Conservation (phyloP, 2,888 invertebrate species). For the Microdon myrmicae region DNA sequence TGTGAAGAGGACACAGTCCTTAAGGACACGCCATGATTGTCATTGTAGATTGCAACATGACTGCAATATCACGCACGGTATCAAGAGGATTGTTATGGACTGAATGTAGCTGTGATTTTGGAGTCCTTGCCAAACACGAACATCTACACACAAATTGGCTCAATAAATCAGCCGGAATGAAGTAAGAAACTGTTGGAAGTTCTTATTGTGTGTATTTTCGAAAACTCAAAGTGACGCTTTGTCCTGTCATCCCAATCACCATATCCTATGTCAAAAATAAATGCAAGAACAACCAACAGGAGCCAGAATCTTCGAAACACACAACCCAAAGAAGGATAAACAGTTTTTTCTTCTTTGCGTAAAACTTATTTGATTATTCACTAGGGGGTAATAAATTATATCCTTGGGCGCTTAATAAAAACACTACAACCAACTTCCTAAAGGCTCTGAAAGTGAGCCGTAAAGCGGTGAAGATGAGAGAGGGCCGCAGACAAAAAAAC, state of each 20-base stretch:
- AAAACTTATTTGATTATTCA: constrained; percentile 53
- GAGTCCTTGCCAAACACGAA: constrained; percentile 25
- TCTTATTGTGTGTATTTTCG: constrained; percentile 38
- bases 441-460: no score
- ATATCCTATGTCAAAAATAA: constrained; percentile 10
- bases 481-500: constrained; percentile 4
- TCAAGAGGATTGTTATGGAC: no score
- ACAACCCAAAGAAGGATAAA: constrained; percentile 46
- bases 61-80: constrained; percentile 25
- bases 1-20: constrained; percentile 9
- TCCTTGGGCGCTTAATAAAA: constrained; percentile 51
- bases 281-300: constrained; percentile 10
- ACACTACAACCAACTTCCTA: constrained; percentile 35
- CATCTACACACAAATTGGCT: constrained; percentile 8
- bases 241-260: constrained; percentile 20
- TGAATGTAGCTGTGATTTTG: constrained; percentile 5
- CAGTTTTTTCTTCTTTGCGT: constrained; percentile 42
- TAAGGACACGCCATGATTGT: constrained; percentile 9
- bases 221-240: constrained; percentile 31
- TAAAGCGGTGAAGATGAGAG: no score
- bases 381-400: constrained; percentile 53
- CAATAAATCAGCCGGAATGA: neutral
- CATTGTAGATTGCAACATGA: constrained; percentile 13
- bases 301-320: constrained; percentile 8
- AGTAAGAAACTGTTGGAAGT: constrained; percentile 40